Percentiles rank a stretch among this genome's conserved stretches.
Conservation (phyloP, 2,797 vertebrate species). For the Anniella stebbinsi region DNA sequence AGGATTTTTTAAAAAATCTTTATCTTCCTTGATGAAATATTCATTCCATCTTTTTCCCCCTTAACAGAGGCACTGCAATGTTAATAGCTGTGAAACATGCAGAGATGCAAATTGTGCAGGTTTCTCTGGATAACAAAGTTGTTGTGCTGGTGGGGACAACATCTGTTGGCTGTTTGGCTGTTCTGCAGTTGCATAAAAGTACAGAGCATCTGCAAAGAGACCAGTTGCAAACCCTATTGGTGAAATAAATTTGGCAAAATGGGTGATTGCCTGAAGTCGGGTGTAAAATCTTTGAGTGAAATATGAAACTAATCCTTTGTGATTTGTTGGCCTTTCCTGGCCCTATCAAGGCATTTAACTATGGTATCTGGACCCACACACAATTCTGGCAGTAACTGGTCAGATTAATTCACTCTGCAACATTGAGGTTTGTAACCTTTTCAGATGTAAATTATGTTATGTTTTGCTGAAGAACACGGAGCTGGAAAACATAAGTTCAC, state of each 20-base stretch:
- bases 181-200: not conserved
- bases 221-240: not conserved
- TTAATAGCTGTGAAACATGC: not conserved
- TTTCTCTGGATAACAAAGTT: not conserved
- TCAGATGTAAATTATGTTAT: slow-evolving; percentile 73
- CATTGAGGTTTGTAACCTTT: slow-evolving; percentile 70
- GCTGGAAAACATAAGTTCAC: slow-evolving; percentile 69
- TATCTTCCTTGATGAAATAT: not conserved
- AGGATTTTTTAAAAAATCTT: not conserved
- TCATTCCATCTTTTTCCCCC: not conserved
- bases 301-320: slow-evolving; percentile 32
- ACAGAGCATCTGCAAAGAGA: not conserved
- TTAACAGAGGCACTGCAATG: not conserved
- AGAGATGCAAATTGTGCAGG: not conserved
- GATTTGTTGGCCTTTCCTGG: slow-evolving; percentile 61
- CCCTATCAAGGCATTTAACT: slow-evolving; percentile 51
- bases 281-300: not conserved
- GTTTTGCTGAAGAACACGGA: slow-evolving; percentile 67
- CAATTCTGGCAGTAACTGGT: slow-evolving; percentile 66
- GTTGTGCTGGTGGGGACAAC: not conserved
- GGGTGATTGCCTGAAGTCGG: not conserved
- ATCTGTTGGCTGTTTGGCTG: not conserved
- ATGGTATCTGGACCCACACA: slow-evolving; percentile 53
- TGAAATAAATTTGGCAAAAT: not conserved
- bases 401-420: slow-evolving; percentile 70